A percentile compares a stretch with the other conserved stretches of the same genome.
These are phyloP conservation scores for Dolomedes plantarius DNA, from an alignment of 2,888 invertebrate species.

Conservation along the genomic window DNA sequence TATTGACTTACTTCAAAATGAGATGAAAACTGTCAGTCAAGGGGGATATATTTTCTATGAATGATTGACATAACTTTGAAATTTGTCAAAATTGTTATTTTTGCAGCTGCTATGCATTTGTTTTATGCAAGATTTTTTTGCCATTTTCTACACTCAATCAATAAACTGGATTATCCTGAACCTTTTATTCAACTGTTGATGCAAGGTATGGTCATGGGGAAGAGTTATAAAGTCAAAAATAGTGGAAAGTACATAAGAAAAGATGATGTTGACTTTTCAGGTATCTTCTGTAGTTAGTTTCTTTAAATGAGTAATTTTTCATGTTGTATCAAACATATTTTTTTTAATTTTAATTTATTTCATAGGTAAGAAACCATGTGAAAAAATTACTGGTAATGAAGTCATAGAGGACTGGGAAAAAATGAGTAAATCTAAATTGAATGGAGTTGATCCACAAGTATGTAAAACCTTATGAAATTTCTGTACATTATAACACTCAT, in stretches of 20 bases:
- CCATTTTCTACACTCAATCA: conserved; percentile 90
- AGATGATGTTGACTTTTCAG: conserved; percentile 81
- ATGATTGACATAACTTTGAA: no score
- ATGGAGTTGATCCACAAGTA: conserved; percentile 92
- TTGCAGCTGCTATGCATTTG: conserved; percentile 90
- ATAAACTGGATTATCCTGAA: conserved; percentile 83
- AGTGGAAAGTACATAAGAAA: conserved; percentile 87
- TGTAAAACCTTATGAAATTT: no score
- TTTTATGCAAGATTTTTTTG: conserved; percentile 97
- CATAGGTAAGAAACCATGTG: conserved; percentile 51
- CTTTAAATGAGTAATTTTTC: not conserved
- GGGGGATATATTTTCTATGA: no score
- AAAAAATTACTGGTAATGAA: conserved; percentile 81
- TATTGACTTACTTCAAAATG: no score
- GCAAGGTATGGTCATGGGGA: conserved; percentile 96
- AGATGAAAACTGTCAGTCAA: no score
- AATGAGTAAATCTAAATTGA: conserved; percentile 99
- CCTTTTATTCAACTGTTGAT: conserved; percentile 94
- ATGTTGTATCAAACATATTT: not conserved
- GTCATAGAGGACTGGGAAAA: conserved; percentile 93
- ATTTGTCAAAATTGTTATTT: no score
- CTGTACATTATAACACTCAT: no score
- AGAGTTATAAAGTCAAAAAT: conserved; percentile 84
- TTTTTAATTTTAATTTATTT: not conserved
- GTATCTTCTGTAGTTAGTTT: conserved; percentile 76